phyloP scores from a whole-genome alignment of 2,888 invertebrate genomes.

The Tetrapedia diversipes region DNA sequence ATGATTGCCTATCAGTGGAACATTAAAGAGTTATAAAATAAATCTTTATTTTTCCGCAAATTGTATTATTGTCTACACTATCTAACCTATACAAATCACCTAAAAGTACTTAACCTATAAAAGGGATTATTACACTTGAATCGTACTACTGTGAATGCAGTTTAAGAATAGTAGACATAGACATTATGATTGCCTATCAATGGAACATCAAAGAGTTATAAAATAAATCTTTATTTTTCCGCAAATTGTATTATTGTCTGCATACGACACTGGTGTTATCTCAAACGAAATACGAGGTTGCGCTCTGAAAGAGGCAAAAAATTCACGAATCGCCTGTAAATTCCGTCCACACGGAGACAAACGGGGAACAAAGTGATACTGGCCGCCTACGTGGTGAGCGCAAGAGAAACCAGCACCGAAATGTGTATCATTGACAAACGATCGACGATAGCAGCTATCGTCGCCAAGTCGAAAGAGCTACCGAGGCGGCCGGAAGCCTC shows the following conservation, averaged over 20 bases:
- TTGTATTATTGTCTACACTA: constrained; percentile 7
- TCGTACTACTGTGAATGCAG: too few relatives aligned
- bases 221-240: background rate
- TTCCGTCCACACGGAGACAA: constrained; percentile 39
- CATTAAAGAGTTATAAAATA: too few relatives aligned
- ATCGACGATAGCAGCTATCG: constrained; percentile 65
- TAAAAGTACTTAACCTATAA: too few relatives aligned
- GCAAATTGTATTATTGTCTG: background rate
- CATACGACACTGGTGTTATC: background rate
- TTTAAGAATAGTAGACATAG: too few relatives aligned
- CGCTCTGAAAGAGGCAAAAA: constrained; percentile 28
- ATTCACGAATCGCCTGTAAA: constrained; percentile 45
- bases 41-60: background rate
- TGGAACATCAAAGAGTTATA: too few relatives aligned
- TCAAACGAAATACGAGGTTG: constrained; percentile 24
- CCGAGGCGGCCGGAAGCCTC: constrained; percentile 58
- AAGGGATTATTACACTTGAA: too few relatives aligned
- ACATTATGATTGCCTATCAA: background rate
- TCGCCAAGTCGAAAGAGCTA: constrained; percentile 60
- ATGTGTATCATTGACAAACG: constrained; percentile 71
- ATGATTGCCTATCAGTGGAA: background rate
- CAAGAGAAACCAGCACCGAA: constrained; percentile 51
- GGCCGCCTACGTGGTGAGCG: constrained; percentile 58
- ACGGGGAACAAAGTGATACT: constrained; percentile 53
- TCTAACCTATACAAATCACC: too few relatives aligned